Evolutionary conservation across 2,113 vertebrate genomes (phyloP).

Genomic region (Halcyon malimbica): DNA sequence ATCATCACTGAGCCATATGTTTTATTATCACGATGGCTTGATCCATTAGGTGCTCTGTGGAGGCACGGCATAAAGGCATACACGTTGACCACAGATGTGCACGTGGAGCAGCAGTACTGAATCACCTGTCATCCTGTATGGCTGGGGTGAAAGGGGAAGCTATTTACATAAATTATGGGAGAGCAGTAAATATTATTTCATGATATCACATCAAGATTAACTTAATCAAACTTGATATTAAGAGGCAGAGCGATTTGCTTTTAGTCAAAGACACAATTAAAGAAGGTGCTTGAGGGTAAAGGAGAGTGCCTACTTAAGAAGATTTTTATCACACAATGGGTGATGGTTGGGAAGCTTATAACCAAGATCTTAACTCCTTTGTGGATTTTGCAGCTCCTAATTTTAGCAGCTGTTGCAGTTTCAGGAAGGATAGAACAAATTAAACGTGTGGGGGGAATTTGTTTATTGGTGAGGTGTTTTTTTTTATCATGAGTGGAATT

Average conservation of each 20-base stretch:
- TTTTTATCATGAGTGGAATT: not conserved
- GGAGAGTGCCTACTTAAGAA: constrained; percentile 50
- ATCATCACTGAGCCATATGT: not conserved
- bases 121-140: constrained; percentile 37
- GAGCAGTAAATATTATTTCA: constrained; percentile 74
- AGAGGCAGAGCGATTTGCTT: constrained; percentile 65
- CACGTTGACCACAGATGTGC: not conserved
- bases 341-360: constrained; percentile 35
- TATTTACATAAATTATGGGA: constrained; percentile 74
- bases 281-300: constrained; percentile 68
- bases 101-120: not conserved
- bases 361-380: constrained; percentile 38
- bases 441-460: not conserved
- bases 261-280: constrained; percentile 68
- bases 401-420: not conserved
- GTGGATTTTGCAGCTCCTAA: constrained; percentile 23
- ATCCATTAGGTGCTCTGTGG: not conserved
- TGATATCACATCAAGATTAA: constrained; percentile 64
- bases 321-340: constrained; percentile 53
- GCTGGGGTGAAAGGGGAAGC: constrained; percentile 59
- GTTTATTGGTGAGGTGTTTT: not conserved
- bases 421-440: not conserved
- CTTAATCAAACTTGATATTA: constrained; percentile 71
- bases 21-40: not conserved
- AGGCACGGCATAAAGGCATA: not conserved